Base-by-base conservation (phyloP, 2,113 vertebrate genomes). In the Arothron firmamentum region DNA sequence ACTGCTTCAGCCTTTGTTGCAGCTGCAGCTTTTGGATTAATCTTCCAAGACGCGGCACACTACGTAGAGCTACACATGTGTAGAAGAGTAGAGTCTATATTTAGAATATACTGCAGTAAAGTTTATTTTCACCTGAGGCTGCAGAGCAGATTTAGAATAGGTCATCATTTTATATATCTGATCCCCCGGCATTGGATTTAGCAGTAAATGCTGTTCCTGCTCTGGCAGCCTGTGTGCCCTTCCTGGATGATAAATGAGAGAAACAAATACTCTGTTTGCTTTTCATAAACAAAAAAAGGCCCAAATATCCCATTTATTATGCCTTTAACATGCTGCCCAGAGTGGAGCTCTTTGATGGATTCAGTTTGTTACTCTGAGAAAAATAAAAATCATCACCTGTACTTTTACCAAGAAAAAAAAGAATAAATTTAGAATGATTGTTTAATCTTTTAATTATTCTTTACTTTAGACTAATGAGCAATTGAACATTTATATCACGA, bases 181-280 rank as follows among this genome's bases (percentile, higher is more conserved):
- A 59, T 57, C 76, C 56, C 50, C 65, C 65, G 67, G 70, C 79
- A 70, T 67, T 77, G 57, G 73, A 79, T 75, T 78, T 72, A 75
- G 62, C 79, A 64, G 25, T 55, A 62, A 78, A 38, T 65, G 63
- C 62, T 38, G 77, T 68, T 54, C 49, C 50, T 42, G 53, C 69
- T 70, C 42, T 64, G 66, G 58, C 10, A 3, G 49, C 25, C 28
- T 42, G 56, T 47, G 18, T 75, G 52, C 31, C 63, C 51, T 14
- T 43, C 55, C 65, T 58, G 48, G 43, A 67, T 79, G 65, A 83
- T 77, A 78, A 85, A 79, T 79, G 69, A 16, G 80, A 75, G 65
- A 79, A 69, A 59, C 25, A 7, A 38, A 38, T 38, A 38, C 3
- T 38, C 25, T 46, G 48, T 50, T 12, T 57, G 61, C 56, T 38